A percentile compares a stretch with the other conserved stretches of the same genome.
Evolutionary conservation across 1,140 invertebrate genomes (phyloP).

Genomic region (Drosophila mauritiana): DNA sequence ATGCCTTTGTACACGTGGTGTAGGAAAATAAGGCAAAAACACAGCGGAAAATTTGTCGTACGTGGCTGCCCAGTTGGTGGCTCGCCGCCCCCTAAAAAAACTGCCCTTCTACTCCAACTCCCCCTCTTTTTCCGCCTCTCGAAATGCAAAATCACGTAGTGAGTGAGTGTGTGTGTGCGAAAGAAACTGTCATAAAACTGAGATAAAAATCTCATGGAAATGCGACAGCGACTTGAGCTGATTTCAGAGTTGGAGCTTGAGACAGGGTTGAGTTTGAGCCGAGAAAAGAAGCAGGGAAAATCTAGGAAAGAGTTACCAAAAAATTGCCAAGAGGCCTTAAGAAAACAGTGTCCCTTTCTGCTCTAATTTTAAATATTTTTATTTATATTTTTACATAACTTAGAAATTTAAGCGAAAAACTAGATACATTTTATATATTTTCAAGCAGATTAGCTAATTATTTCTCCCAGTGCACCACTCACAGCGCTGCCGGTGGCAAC

Average conservation of each 20-base stretch:
- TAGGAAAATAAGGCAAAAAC: conserved; percentile 7
- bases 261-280: background rate
- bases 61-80: conserved; percentile 30
- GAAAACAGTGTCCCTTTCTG: too few species aligned
- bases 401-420: background rate
- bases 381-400: background rate
- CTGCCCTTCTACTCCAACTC: background rate
- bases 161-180: conserved; percentile 20
- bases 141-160: conserved; percentile 66
- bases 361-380: background rate
- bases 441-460: background rate
- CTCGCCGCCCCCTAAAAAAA: conserved; percentile 2
- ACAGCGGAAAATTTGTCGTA: conserved; percentile 40
- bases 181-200: conserved; percentile 59
- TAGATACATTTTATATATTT: too few species aligned
- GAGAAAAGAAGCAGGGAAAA: conserved; percentile 1
- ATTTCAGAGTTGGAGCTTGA: conserved; percentile 10
- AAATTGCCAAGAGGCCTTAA: background rate
- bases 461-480: conserved; percentile 16
- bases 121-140: conserved; percentile 6
- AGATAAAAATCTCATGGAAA: conserved; percentile 57
- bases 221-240: conserved; percentile 11
- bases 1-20: background rate
- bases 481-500: conserved; percentile 5
- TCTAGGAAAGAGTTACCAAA: conserved; percentile 3